Percentiles rank a stretch among this genome's conserved stretches.
Evolutionary conservation across 2,113 vertebrate genomes (phyloP).

Genomic region (Peucedramus taeniatus): DNA sequence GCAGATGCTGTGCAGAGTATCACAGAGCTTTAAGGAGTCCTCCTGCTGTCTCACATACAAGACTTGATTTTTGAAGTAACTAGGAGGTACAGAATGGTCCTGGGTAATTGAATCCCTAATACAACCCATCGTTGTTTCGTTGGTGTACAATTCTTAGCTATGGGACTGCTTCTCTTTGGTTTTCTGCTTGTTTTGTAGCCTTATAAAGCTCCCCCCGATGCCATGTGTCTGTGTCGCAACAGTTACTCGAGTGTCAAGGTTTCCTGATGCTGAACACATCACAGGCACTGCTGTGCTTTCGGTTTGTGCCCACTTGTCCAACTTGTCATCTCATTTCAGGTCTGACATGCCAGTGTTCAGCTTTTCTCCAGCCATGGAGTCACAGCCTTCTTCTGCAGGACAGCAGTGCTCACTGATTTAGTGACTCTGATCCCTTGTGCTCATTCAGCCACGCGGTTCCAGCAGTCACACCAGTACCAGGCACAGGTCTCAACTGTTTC

Average conservation of each 20-base stretch:
- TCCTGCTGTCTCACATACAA: neutral
- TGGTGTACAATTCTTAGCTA: neutral
- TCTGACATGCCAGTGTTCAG: neutral
- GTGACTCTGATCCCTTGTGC: neutral
- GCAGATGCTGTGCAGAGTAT: neutral
- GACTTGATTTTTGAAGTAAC: neutral
- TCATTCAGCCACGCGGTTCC: neutral
- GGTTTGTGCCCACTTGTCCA: neutral
- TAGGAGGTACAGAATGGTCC: neutral
- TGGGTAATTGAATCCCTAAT: neutral
- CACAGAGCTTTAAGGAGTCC: neutral
- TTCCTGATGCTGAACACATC: neutral
- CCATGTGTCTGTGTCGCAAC: neutral
- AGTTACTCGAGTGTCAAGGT: neutral
- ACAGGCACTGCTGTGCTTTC: neutral
- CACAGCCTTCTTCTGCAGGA: neutral
- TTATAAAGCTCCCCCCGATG: neutral
- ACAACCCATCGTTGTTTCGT: neutral
- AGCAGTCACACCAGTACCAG: neutral
- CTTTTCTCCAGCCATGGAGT: neutral
- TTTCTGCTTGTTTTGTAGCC: neutral
- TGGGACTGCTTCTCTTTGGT: neutral
- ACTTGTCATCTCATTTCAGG: neutral
- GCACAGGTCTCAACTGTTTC: neutral
- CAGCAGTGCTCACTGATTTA: neutral